Conservation (phyloP, 2,113 vertebrate species). For the Ciconia maguari region DNA sequence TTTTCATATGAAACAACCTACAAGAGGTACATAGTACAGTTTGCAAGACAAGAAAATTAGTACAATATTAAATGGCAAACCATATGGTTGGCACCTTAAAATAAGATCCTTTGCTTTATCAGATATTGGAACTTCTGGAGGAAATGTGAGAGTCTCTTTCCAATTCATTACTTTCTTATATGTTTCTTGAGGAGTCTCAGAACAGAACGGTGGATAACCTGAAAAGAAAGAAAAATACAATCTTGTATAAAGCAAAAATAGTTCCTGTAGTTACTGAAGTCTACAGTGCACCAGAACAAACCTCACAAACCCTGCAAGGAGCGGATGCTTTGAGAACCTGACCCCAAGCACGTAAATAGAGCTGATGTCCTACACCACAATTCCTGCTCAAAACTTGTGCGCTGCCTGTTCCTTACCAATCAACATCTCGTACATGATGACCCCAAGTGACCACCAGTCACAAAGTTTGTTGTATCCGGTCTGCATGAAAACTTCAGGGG, state of each 20-base stretch:
- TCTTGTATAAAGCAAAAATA: neutral
- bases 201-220: constrained; percentile 99
- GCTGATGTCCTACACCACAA: neutral
- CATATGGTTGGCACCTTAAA: constrained; percentile 79
- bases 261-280: neutral
- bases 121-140: constrained; percentile 96
- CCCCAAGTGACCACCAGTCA: constrained; percentile 97
- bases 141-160: constrained; percentile 94
- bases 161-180: constrained; percentile 99
- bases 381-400: neutral
- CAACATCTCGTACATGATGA: constrained; percentile 99
- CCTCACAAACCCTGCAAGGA: neutral
- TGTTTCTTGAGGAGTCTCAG: constrained; percentile 96
- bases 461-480: constrained; percentile 98
- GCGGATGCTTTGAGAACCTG: neutral
- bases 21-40: neutral
- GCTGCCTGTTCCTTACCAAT: constrained; percentile 81
- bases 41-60: neutral
- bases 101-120: constrained; percentile 99
- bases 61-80: neutral
- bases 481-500: constrained; percentile 96
- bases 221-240: neutral
- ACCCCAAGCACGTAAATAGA: neutral
- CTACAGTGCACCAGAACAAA: neutral
- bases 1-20: neutral